These are phyloP conservation scores for Scaeva pyrastri DNA, from an alignment of 2,888 invertebrate species.

Conservation along the genomic window DNA sequence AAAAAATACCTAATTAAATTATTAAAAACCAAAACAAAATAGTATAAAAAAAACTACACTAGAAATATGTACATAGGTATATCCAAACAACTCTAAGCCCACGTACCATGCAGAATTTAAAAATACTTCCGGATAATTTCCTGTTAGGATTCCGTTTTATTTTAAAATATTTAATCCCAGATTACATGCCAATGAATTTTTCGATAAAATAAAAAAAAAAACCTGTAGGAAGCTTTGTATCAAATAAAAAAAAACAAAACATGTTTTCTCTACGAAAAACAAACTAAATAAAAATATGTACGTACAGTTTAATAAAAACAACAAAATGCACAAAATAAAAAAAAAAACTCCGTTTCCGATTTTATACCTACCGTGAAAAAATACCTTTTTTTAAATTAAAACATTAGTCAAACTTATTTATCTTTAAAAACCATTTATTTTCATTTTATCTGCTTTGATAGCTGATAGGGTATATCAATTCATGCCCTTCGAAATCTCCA, in stretches of 20 bases:
- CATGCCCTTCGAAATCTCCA: constrained; percentile 1
- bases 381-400: constrained; percentile 61
- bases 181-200: too few species aligned
- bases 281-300: neutral
- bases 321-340: neutral
- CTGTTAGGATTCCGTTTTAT: too few species aligned
- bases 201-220: too few species aligned
- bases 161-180: too few species aligned
- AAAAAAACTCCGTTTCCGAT: neutral
- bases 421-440: constrained; percentile 56
- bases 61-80: too few species aligned
- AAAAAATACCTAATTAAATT: too few species aligned
- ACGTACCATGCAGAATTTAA: too few species aligned
- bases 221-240: too few species aligned
- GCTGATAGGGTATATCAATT: neutral
- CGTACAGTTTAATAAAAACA: neutral
- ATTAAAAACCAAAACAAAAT: too few species aligned
- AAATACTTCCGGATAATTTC: too few species aligned
- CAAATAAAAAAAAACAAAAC: neutral
- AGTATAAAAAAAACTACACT: too few species aligned
- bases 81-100: too few species aligned
- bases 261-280: neutral
- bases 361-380: neutral
- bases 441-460: neutral
- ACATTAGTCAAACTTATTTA: constrained; percentile 45